Conservation (phyloP, 2,888 invertebrate genomes). For the Chironomus riparius region DNA sequence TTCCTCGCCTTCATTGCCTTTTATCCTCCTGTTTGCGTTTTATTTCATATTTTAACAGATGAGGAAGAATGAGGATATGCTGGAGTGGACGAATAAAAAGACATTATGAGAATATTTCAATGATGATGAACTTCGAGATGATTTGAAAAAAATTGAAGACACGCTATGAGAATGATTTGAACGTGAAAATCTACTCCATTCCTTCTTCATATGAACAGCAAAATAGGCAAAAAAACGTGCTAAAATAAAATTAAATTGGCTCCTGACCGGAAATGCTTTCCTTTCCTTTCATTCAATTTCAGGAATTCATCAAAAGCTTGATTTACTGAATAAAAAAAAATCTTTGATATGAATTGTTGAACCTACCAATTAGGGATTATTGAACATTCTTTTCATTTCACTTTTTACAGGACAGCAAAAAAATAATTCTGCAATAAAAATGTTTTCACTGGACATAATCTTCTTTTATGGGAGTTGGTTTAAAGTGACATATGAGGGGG, state of each 20-base stretch:
- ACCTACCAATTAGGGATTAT: constrained; percentile 15
- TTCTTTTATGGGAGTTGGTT: too few species aligned
- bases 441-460: too few species aligned
- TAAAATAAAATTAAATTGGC: neutral
- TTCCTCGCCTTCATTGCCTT: neutral
- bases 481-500: too few species aligned
- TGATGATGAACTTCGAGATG: neutral
- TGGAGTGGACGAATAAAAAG: neutral
- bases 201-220: too few species aligned
- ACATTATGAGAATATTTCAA: too few species aligned
- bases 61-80: too few species aligned
- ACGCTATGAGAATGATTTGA: too few species aligned
- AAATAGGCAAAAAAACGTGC: neutral
- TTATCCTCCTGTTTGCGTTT: constrained; percentile 12
- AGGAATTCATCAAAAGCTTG: neutral
- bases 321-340: neutral
- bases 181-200: too few species aligned
- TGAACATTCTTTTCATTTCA: neutral
- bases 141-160: too few species aligned
- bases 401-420: neutral
- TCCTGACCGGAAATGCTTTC: constrained; percentile 10
- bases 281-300: neutral
- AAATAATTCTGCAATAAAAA: neutral
- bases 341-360: neutral
- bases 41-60: constrained; percentile 25